Evolutionary conservation across 2,888 invertebrate genomes (phyloP).

Genomic region (Nebria salina): DNA sequence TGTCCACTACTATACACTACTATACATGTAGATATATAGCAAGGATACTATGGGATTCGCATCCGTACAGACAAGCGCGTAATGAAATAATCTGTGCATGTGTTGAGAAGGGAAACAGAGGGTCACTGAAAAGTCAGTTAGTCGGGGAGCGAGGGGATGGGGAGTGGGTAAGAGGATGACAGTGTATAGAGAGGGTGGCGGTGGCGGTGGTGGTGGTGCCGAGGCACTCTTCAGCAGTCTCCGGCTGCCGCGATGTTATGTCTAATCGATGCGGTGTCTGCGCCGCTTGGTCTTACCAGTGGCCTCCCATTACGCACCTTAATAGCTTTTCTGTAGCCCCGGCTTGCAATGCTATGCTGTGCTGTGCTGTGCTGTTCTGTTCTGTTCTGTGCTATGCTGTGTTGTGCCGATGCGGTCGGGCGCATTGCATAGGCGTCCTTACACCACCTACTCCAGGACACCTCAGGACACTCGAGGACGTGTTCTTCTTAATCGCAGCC

Average conservation of each 20-base stretch:
- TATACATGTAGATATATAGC: not conserved
- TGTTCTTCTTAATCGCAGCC: slow-evolving; percentile 46
- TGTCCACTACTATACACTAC: too few species aligned
- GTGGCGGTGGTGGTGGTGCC: slow-evolving; percentile 60
- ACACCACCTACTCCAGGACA: slow-evolving; percentile 48
- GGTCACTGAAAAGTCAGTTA: slow-evolving; percentile 21
- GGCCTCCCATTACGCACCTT: slow-evolving; percentile 80
- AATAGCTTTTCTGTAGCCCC: slow-evolving; percentile 68
- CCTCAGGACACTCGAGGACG: not conserved
- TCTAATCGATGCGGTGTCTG: slow-evolving; percentile 76
- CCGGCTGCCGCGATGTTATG: slow-evolving; percentile 64
- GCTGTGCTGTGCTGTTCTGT: too few species aligned
- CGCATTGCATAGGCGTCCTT: slow-evolving; percentile 53
- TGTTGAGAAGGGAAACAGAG: slow-evolving; percentile 14
- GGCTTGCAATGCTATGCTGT: slow-evolving; percentile 25
- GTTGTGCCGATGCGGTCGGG: slow-evolving; percentile 25
- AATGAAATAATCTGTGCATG: slow-evolving; percentile 54
- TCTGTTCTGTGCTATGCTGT: too few species aligned
- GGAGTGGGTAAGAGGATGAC: slow-evolving; percentile 47
- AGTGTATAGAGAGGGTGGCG: slow-evolving; percentile 58
- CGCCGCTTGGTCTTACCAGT: slow-evolving; percentile 74
- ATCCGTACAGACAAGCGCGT: slow-evolving; percentile 53
- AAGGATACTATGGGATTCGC: not conserved
- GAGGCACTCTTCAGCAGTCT: slow-evolving; percentile 51
- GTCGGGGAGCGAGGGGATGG: slow-evolving; percentile 44